Evolutionary conservation across 2,113 vertebrate genomes (phyloP), one percentile per base, ranked within the genome.

Genomic region (Clarias batrachus): DNA sequence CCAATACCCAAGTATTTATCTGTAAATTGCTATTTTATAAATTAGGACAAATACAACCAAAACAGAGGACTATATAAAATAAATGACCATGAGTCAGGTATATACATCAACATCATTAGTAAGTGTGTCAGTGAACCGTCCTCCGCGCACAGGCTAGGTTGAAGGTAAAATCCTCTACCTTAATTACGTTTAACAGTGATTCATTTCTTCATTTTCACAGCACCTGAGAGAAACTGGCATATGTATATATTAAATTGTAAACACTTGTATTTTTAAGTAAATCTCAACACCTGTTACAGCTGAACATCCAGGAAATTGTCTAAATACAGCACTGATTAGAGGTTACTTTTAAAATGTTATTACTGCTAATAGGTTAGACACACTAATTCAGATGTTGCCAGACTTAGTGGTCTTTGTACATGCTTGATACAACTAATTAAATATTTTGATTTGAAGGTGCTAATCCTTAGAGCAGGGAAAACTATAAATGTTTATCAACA

Each of bases 1-100:
- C 81, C 27, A 70, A 56, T 30, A 57, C 33, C 48, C 19, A 33
- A 83, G 52, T 71, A 48, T 71, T 71, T 83, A 71, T 71, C 17
- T 82, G n/a, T 48, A 68, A 66, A 56, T 68, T 68, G 63, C 37
- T 23, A 63, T 68, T 82, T 82, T 68, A 62, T 68, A 41, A 66
- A 68, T 16, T 52, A 68, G 48, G 63, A 9, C 63, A 27, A 41
- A 82, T 14, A 54, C 23, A 37, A 54, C 48, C 6, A 7, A 52
- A 9, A 82, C 11, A 23, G 8, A 27, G 25, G 25, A 7, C 41
- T 68, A 48, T 68, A 68, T 82, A 41, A 66, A 66, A 66, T 66
- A 54, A 66, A 68, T 62, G 63, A n/a, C 19, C 6, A 2, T 7
- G 2, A 66, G 65, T 71, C 48, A 56, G 48, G n/a, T 57, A 56